Percentiles rank a stretch among this genome's conserved stretches.
Evolutionary conservation across 2,113 vertebrate species (phyloP).

Genomic region (Tapirus terrestris): DNA sequence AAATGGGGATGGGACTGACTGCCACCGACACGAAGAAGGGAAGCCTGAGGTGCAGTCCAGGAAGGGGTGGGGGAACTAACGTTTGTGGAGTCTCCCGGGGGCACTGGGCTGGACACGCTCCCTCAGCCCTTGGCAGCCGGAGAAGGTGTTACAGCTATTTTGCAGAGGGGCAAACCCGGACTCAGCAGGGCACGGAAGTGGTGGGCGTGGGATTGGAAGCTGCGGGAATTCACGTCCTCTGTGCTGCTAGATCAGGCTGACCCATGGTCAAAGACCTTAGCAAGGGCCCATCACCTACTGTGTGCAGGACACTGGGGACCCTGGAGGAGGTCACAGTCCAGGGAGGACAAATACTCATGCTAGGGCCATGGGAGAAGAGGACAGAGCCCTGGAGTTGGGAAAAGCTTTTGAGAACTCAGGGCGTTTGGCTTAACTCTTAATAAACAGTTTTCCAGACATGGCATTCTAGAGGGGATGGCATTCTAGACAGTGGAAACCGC

Average conservation of each 20-base stretch:
- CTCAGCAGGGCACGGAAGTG: not conserved
- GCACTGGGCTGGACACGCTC: not conserved
- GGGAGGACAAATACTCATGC: not conserved
- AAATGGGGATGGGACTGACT: not conserved
- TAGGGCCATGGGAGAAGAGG: no score
- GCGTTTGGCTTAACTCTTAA: not conserved
- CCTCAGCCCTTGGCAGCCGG: not conserved
- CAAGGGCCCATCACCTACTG: not conserved
- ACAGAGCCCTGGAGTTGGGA: not conserved
- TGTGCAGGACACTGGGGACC: not conserved
- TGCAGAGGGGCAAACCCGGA: not conserved
- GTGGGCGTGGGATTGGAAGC: not conserved
- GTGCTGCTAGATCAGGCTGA: not conserved
- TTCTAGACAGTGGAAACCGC: not conserved
- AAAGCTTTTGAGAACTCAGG: not conserved
- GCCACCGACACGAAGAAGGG: not conserved
- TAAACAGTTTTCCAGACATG: not conserved
- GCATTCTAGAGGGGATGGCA: not conserved
- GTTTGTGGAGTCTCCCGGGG: no score
- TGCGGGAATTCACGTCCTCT: not conserved
- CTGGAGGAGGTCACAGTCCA: not conserved
- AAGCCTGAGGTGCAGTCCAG: not conserved
- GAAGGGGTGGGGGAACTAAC: accelerated
- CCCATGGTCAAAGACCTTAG: no score
- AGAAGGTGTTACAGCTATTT: not conserved